Evolutionary conservation across 2,113 vertebrate genomes (phyloP), one percentile per base, ranked within the genome.

Genomic region (Eubucco bourcierii): DNA sequence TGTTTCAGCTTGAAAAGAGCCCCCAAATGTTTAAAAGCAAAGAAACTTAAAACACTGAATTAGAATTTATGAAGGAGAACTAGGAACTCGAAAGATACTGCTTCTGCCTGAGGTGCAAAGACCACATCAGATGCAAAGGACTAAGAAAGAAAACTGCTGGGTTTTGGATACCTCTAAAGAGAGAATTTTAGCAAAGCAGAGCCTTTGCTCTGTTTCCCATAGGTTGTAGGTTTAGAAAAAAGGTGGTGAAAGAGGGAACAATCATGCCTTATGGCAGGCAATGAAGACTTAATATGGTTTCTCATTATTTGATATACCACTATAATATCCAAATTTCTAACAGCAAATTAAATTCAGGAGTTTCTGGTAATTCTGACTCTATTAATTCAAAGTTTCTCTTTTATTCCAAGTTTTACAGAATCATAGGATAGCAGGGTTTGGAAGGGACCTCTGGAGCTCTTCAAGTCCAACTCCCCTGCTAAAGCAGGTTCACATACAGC

Each of bases 21-120:
- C 70, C 66, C 87, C 44, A 93, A 80, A 90, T 74, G 80, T 95
- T 91, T 93, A 93, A 95, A 96, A 94, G 90, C 27, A 73, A 87
- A 90, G 85, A 72, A 78, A 94, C 73, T 88, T 93, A 87, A 91
- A 95, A 84, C 84, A 86, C 31, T 83, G 77, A 90, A 90, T 94
- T 96, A 96, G 88, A 95, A 95, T 97, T 94, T 95, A 93, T 94
- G 90, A 97, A 93, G 90, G 90, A 94, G 88, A 81, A 84, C 87
- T 84, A 92, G 82, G 87, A 90, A 89, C 39, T 83, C 84, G 82
- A 91, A 95, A 84, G 66, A 83, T 81, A 88, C 74, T 81, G 71
- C 73, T 95, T 87, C 95, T 97, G 93, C 95, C 94, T 96, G 93
- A 97, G 89, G 95, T 95, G 85, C 89, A 95, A 90, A 96, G 92